Conservation (phyloP, 2,113 vertebrate species). For the Sorex fumeus region DNA sequence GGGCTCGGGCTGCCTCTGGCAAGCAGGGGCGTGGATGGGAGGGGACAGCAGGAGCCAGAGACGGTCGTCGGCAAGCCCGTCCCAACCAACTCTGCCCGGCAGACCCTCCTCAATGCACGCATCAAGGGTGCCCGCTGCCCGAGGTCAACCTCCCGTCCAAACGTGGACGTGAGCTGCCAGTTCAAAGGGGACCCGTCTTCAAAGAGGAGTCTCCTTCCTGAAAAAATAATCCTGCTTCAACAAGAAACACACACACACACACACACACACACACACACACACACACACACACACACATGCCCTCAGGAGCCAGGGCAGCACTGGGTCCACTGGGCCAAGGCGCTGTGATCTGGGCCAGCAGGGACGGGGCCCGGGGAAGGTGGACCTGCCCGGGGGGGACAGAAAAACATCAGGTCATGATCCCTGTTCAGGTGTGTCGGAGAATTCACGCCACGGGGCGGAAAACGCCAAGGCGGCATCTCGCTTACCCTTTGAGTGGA, state of each 20-base stretch:
- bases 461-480: conserved; percentile 24
- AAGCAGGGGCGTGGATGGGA: neutral
- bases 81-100: neutral
- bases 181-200: neutral
- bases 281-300: too few relatives aligned
- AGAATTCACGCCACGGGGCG: neutral
- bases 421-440: neutral
- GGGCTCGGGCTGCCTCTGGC: neutral
- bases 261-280: too few relatives aligned
- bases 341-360: neutral
- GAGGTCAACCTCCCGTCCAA: neutral
- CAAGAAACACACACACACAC: conserved; percentile 10
- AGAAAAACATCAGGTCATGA: neutral
- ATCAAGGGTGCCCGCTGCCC: neutral
- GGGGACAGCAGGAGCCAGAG: neutral
- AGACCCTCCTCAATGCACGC: neutral
- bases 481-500: conserved; percentile 54
- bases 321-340: conserved; percentile 31
- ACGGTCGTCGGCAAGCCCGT: neutral
- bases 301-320: neutral
- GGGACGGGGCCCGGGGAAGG: neutral
- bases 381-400: neutral
- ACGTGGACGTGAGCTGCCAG: conserved; percentile 14
- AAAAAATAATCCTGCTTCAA: neutral
- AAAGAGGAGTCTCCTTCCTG: conserved; percentile 52